Evolutionary conservation across 2,888 invertebrate species (phyloP).

Genomic region (Microchrysa polita): DNA sequence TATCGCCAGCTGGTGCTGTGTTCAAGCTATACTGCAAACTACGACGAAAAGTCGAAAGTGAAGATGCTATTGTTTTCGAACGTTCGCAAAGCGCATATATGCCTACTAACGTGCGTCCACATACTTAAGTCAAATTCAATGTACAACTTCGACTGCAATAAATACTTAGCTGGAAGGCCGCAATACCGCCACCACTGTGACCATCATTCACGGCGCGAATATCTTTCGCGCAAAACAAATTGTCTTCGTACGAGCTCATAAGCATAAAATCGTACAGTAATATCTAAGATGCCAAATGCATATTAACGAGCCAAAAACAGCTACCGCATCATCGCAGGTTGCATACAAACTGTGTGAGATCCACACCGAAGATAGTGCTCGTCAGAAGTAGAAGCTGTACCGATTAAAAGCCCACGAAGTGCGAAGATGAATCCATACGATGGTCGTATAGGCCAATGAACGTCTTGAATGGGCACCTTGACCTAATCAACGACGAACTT

Average conservation of each 20-base stretch:
- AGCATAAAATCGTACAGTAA: conserved; percentile 27
- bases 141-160: conserved; percentile 14
- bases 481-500: conserved; percentile 36
- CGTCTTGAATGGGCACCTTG: conserved; percentile 40
- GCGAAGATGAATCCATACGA: conserved; percentile 30
- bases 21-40: too few species aligned
- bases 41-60: conserved; percentile 4
- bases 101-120: not conserved
- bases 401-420: conserved; percentile 11
- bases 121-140: not conserved
- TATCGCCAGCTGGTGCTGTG: too few species aligned
- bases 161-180: conserved; percentile 31
- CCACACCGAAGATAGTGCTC: conserved; percentile 4
- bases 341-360: not conserved
- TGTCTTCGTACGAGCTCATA: conserved; percentile 29
- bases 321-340: not conserved
- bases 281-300: conserved; percentile 11
- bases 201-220: conserved; percentile 20
- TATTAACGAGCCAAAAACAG: conserved; percentile 32
- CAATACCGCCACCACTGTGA: conserved; percentile 15
- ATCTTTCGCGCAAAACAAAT: conserved; percentile 28
- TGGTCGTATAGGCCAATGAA: conserved; percentile 36
- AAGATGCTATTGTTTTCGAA: conserved; percentile 6
- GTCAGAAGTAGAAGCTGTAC: not conserved
- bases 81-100: not conserved